These are phyloP conservation scores for Synergus gifuensis DNA, from an alignment of 2,888 invertebrate genomes.

Conservation along the genomic window DNA sequence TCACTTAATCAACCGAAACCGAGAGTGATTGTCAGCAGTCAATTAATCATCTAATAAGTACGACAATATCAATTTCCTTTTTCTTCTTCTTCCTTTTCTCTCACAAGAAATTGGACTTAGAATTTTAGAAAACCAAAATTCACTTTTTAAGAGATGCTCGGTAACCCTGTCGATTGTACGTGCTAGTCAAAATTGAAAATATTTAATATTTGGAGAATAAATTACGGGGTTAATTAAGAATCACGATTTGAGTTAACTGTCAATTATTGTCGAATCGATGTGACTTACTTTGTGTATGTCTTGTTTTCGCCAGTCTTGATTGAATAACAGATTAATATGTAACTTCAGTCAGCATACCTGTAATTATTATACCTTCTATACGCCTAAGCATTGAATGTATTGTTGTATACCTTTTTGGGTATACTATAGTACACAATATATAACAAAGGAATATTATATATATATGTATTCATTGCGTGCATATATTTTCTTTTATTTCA, in stretches of 20 bases:
- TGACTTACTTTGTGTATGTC: slow-evolving; percentile 34
- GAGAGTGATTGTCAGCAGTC: slow-evolving; percentile 67
- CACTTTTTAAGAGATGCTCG: background rate
- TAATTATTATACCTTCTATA: slow-evolving; percentile 62
- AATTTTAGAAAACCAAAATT: slow-evolving; percentile 20
- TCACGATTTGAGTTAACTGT: slow-evolving; percentile 41
- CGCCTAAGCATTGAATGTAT: slow-evolving; percentile 71
- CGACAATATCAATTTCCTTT: slow-evolving; percentile 61
- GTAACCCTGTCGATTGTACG: slow-evolving; percentile 54
- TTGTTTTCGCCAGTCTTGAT: slow-evolving; percentile 63
- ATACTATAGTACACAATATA: slow-evolving; percentile 61
- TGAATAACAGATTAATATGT: slow-evolving; percentile 61
- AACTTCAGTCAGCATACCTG: slow-evolving; percentile 68
- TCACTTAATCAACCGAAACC: background rate
- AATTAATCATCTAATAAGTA: slow-evolving; percentile 70
- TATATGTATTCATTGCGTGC: slow-evolving; percentile 65
- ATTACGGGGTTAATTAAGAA: slow-evolving; percentile 21
- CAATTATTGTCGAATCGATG: slow-evolving; percentile 33
- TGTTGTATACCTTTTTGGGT: slow-evolving; percentile 65
- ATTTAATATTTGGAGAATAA: slow-evolving; percentile 54
- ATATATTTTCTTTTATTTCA: background rate
- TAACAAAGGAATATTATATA: slow-evolving; percentile 68
- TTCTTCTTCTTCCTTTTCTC: slow-evolving; percentile 42
- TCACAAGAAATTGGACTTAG: background rate
- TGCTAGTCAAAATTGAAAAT: slow-evolving; percentile 76